A percentile compares a stretch with the other conserved stretches of the same genome.
Evolutionary conservation across 2,797 vertebrate genomes (phyloP).

Genomic region (Ibycter americanus): DNA sequence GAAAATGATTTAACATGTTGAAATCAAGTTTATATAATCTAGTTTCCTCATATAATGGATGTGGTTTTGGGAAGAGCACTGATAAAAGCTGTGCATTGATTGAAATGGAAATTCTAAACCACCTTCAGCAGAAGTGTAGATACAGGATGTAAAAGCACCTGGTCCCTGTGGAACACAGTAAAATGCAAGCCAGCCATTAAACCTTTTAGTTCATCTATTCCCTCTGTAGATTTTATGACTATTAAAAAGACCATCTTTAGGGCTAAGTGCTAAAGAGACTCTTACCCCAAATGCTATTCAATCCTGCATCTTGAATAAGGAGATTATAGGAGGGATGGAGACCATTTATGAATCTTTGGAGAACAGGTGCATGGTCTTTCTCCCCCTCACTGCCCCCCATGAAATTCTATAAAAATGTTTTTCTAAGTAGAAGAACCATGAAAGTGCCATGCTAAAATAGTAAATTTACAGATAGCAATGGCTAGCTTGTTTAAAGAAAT

Average conservation of each 20-base stretch:
- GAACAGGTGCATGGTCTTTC: not conserved
- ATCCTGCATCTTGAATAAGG: not conserved
- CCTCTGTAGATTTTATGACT: not conserved
- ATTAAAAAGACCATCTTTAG: conserved; percentile 7
- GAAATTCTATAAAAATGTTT: not conserved
- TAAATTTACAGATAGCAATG: not conserved
- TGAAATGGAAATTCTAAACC: conserved; percentile 54
- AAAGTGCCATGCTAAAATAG: not conserved
- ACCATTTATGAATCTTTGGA: not conserved
- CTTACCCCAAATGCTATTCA: not conserved
- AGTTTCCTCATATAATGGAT: conserved; percentile 20
- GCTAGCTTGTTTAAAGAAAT: not conserved
- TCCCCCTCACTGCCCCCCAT: not conserved
- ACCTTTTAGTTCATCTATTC: conserved; percentile 2
- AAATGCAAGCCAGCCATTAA: conserved; percentile 6
- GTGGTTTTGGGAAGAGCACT: conserved; percentile 3
- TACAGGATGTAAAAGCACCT: not conserved
- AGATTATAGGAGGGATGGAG: not conserved
- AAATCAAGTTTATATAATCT: conserved; percentile 44
- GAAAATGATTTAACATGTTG: conserved; percentile 16
- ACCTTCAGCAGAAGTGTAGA: not conserved
- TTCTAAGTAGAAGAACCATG: not conserved
- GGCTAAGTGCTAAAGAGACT: conserved; percentile 1
- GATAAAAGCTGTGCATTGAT: conserved; percentile 11
- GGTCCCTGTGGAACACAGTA: not conserved